Base-by-base conservation (phyloP, 2,113 vertebrate species). In the Callionymus lyra region DNA sequence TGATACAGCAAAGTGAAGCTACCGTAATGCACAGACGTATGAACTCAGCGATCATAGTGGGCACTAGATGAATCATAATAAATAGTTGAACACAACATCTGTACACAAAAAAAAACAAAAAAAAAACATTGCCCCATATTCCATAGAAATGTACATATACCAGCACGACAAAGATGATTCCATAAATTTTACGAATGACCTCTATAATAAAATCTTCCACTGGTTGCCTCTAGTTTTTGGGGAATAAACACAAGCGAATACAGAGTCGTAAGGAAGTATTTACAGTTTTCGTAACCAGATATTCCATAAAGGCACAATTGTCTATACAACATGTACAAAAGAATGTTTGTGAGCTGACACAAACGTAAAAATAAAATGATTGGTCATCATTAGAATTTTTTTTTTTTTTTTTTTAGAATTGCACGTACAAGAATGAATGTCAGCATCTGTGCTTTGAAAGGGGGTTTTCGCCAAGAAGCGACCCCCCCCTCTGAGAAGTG, bases 301-400 rank as follows among this genome's bases (percentile, higher is more conserved):
- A 93, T 86, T 90, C 86, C 86, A 89, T 92, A 70, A 96, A 97
- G 95, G 94, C 92, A 98, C 95, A 89, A 92, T 87, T 44, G 87
- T 97, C 90, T 96, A 88, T 97, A 98, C 94, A 97, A 95, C 91
- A 97, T 97, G 83, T 98, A 97, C 92, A 98, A 97, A 93, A 69
- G 64, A 48, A 77, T 89, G 80, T 83, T 86, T 85, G 83, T 86
- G 85, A 89, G 82, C 77, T 76, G 87, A 93, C 89, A 85, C 82
- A 76, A 63, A 41, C 53, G 48, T 53, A 64, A 39, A 65, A 77
- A 71, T 32, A 82, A 84, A 89, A 86, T 77, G 85, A 89, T 94
- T 97, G 91, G 90, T 96, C 92, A 81, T 90, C 75, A 86, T 88
- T 76, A 87, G 88, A 81, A 91, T 87, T 65, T 85, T n/a, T n/a